Conservation (phyloP, 1,140 invertebrate genomes). For the Eupeodes corollae region DNA sequence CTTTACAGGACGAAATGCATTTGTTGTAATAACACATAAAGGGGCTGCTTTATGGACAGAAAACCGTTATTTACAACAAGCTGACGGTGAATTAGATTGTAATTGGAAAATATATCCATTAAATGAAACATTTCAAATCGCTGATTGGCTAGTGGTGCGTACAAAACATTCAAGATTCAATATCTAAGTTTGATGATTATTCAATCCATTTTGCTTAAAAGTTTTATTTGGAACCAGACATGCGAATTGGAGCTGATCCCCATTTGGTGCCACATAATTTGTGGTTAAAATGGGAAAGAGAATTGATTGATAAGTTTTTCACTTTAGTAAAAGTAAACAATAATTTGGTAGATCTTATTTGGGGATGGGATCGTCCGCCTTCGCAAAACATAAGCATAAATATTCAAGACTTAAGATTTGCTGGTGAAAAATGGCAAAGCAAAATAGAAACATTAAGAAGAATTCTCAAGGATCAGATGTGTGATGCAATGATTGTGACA, state of each 20-base stretch:
- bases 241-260: constrained; percentile 73
- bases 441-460: constrained; percentile 59
- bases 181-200: not conserved
- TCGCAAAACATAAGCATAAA: constrained; percentile 44
- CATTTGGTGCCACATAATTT: constrained; percentile 51
- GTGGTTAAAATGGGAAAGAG: constrained; percentile 48
- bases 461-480: constrained; percentile 51
- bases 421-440: constrained; percentile 48
- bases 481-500: constrained; percentile 72
- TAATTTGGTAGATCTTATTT: constrained; percentile 73
- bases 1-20: constrained; percentile 72
- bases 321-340: constrained; percentile 51
- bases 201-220: constrained; percentile 37
- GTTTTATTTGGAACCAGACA: constrained; percentile 50
- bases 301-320: constrained; percentile 43
- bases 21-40: constrained; percentile 62
- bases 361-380: constrained; percentile 52
- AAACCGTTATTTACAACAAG: constrained; percentile 69
- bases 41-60: constrained; percentile 83
- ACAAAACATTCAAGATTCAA: not conserved
- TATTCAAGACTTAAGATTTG: constrained; percentile 37
- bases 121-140: constrained; percentile 48
- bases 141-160: constrained; percentile 49
- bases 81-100: constrained; percentile 62
- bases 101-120: constrained; percentile 71